Evolutionary conservation across 1,140 invertebrate species (phyloP), one percentile per base, ranked within the genome.

Genomic region (Dreissena rostriformis): DNA sequence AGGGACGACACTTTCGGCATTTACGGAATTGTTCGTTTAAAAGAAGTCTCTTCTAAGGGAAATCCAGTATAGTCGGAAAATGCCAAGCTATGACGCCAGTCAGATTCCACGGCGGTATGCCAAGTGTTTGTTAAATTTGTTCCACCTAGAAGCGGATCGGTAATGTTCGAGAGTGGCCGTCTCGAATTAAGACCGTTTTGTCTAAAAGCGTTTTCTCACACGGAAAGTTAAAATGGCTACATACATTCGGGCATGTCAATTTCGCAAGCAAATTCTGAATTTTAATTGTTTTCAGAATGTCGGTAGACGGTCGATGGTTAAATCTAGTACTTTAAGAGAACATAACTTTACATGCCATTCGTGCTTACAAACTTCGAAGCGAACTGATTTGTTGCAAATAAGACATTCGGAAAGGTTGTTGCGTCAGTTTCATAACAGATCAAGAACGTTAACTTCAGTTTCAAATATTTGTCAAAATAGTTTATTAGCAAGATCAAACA

Each of bases 221-320:
- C 26, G 6, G 66, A 67, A 52, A 49, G 63, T 19, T 28, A 81
- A 81, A 51, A 81, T 81, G 79, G 79, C 79, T 39, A 61, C 79
- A 28, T 73, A 39, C 79, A 73, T 73, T 19, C 67, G 79, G 29
- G 67, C 79, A 81, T 81, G 79, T 81, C 49, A 22, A 4, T 5
- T 22, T 29, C 39, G 26, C 22, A 67, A 52, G 39, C 68, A 52
- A 7, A 81, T 72, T 63, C 10, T 72, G 26, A 26, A 22, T 0
- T 14, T 24, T 63, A 51, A 61, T 28, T 22, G 24, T 22, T 22
- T 39, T 24, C 22, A 28, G 52, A 39, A 39, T 63, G 22, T 24
- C 12, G 29, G 1, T 22, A 53, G 19, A 26, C 19, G 28, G 19
- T 61, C 4, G 29, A n/a, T 39, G 51, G 51, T 29, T 4, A 8